Conservation (phyloP, 2,797 vertebrate species). For the Heliangelus exortis region DNA sequence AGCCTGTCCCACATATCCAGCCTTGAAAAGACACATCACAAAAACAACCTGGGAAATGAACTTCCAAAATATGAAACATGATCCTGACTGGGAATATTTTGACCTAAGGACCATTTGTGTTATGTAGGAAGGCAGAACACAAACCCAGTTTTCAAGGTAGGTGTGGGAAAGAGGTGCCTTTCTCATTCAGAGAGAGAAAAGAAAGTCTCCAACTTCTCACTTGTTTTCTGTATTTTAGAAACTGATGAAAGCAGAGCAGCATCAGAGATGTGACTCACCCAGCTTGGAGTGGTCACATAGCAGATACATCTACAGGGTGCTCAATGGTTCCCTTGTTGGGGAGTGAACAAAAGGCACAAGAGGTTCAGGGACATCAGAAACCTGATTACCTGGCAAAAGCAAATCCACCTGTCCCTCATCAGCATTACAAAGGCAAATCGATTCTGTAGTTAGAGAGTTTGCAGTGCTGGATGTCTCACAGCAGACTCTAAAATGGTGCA, state of each 20-base stretch:
- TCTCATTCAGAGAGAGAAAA: background rate
- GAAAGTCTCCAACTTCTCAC: background rate
- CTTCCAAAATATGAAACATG: background rate
- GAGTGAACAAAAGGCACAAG: background rate
- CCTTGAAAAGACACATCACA: background rate
- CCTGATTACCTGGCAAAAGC: background rate
- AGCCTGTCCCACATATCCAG: background rate
- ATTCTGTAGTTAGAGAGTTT: background rate
- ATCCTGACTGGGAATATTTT: background rate
- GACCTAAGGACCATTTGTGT: background rate
- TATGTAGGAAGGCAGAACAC: background rate
- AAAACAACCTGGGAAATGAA: background rate
- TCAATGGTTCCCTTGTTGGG: constrained; percentile 4
- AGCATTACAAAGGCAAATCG: background rate
- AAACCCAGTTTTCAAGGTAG: background rate
- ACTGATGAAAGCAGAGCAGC: background rate
- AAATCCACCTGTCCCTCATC: background rate
- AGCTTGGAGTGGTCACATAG: background rate
- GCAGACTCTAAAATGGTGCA: background rate
- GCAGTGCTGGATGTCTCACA: fast-evolving
- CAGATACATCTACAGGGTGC: background rate
- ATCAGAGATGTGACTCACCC: background rate
- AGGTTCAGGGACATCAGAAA: background rate
- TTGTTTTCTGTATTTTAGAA: background rate
- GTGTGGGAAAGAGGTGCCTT: background rate